A percentile compares a stretch with the other conserved stretches of the same genome.
These are phyloP conservation scores for Prorops nasuta DNA, from an alignment of 1,140 invertebrate species.

Conservation along the genomic window DNA sequence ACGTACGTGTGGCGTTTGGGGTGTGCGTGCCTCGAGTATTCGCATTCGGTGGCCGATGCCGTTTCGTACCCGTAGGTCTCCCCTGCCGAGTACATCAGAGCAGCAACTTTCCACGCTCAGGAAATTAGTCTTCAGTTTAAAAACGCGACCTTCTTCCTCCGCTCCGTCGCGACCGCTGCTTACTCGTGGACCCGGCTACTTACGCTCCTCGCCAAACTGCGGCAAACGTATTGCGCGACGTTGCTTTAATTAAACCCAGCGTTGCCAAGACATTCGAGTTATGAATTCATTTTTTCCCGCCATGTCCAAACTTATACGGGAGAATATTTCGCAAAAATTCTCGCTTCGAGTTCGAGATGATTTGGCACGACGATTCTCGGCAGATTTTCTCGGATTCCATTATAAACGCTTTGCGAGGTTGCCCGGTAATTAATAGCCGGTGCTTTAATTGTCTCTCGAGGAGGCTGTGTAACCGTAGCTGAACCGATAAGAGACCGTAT, in stretches of 20 bases:
- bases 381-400: too few relatives aligned
- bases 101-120: constrained; percentile 33
- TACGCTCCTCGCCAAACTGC: background rate
- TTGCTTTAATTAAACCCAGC: constrained; percentile 11
- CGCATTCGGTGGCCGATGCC: constrained; percentile 12
- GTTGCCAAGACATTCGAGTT: background rate
- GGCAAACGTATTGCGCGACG: background rate
- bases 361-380: too few relatives aligned
- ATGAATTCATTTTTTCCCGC: background rate
- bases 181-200: background rate
- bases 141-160: constrained; percentile 28
- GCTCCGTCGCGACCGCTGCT: background rate
- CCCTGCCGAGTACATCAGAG: constrained; percentile 33
- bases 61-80: background rate
- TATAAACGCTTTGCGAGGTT: too few relatives aligned
- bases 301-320: too few relatives aligned
- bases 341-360: too few relatives aligned
- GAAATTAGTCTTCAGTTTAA: constrained; percentile 43
- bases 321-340: too few relatives aligned
- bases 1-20: too few relatives aligned
- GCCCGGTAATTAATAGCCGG: too few relatives aligned
- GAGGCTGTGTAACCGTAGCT: too few relatives aligned
- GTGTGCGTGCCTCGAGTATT: too few relatives aligned
- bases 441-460: too few relatives aligned
- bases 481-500: too few relatives aligned